These are phyloP conservation scores for Zygogramma bicolorata DNA, from an alignment of 2,888 invertebrate species.

Conservation along the genomic window DNA sequence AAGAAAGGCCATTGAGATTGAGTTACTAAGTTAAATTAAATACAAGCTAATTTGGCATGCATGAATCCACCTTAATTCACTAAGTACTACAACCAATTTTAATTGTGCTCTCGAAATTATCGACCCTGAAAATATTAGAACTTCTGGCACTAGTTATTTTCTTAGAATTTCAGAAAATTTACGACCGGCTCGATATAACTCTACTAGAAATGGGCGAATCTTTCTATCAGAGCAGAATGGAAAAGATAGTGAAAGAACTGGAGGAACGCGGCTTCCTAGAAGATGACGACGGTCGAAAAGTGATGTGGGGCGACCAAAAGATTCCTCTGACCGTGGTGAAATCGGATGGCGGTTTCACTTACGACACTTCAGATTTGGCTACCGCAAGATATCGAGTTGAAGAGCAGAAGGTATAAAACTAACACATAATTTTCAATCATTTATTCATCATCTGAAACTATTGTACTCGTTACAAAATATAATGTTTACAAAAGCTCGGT, in stretches of 20 bases:
- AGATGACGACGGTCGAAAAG: conserved; percentile 84
- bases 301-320: conserved; percentile 80
- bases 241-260: conserved; percentile 72
- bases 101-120: too few relatives aligned
- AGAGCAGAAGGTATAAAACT: conserved; percentile 76
- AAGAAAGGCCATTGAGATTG: too few relatives aligned
- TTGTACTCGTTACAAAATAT: too few relatives aligned
- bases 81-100: too few relatives aligned
- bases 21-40: too few relatives aligned
- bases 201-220: conserved; percentile 93
- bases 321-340: conserved; percentile 96
- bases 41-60: too few relatives aligned
- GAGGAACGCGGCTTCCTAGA: conserved; percentile 78
- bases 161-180: conserved; percentile 88
- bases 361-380: conserved; percentile 98
- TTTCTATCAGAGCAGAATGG: conserved; percentile 95
- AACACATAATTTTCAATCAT: background rate
- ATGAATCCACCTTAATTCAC: too few relatives aligned
- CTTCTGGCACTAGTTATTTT: too few relatives aligned
- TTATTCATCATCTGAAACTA: too few relatives aligned
- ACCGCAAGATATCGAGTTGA: conserved; percentile 85
- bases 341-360: conserved; percentile 96
- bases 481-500: too few relatives aligned
- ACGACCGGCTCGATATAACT: conserved; percentile 83
- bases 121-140: background rate